Percentiles rank a stretch among this genome's conserved stretches.
phyloP scores from a whole-genome alignment of 2,797 vertebrate genomes.

The Cheirogaleus major region DNA sequence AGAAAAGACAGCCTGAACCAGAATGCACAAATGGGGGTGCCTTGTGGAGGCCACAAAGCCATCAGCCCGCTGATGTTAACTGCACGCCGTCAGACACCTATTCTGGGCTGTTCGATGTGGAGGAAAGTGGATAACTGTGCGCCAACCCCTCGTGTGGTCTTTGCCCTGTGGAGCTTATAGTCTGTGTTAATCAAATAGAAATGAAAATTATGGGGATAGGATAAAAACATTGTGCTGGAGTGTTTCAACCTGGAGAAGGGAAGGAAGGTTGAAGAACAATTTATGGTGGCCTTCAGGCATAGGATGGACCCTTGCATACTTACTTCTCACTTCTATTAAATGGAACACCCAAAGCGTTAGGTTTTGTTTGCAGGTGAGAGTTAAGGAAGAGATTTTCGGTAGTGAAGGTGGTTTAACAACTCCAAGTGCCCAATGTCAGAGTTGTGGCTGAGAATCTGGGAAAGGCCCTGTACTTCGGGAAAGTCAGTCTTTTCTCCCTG shows the following conservation, averaged over 20 bases:
- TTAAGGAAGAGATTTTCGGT: neutral
- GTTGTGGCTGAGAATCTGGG: neutral
- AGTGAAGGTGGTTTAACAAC: neutral
- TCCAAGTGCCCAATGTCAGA: rapidly evolving
- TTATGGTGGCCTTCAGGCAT: neutral
- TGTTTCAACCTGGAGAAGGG: neutral
- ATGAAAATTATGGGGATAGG: neutral
- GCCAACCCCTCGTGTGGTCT: neutral
- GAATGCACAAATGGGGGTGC: neutral
- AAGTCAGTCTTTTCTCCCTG: neutral
- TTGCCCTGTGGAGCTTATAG: neutral
- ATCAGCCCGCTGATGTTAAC: rapidly evolving
- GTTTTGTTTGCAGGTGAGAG: neutral
- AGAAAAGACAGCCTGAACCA: neutral
- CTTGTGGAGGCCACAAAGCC: neutral
- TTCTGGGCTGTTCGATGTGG: neutral
- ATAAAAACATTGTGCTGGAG: neutral
- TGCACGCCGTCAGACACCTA: neutral
- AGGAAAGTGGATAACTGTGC: neutral
- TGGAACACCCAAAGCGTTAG: neutral
- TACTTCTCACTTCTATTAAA: neutral
- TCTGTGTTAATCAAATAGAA: neutral
- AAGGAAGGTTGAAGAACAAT: neutral
- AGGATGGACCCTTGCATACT: neutral
- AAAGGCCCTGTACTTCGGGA: neutral